Conservation (phyloP, 2,797 vertebrate species). For the Scyliorhinus canicula region DNA sequence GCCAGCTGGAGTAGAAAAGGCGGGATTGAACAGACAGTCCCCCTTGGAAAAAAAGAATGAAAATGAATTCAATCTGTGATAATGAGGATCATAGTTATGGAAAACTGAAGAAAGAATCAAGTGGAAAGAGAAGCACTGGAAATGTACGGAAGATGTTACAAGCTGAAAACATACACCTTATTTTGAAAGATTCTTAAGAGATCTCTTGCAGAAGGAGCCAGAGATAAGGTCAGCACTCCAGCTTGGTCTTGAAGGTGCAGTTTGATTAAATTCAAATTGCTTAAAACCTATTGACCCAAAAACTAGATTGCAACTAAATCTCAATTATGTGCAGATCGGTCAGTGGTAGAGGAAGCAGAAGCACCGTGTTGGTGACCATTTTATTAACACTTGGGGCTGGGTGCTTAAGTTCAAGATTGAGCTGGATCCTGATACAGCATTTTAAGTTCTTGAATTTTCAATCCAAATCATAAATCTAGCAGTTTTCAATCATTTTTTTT, state of each 20-base stretch:
- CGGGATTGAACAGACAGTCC: neutral
- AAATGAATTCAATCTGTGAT: conserved; percentile 19
- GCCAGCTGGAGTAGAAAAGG: conserved; percentile 24
- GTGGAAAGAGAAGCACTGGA: neutral
- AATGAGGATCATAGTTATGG: neutral
- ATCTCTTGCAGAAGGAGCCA: neutral
- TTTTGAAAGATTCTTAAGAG: conserved; percentile 19
- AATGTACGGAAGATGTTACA: neutral
- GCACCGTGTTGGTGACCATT: conserved; percentile 7
- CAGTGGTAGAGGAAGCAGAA: neutral
- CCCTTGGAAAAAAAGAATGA: neutral
- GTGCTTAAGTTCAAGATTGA: conserved; percentile 1
- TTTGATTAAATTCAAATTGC: conserved; percentile 36
- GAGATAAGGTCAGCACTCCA: neutral
- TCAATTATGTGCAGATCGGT: conserved; percentile 27
- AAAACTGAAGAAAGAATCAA: neutral
- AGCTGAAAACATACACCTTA: neutral
- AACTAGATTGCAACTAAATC: conserved; percentile 35
- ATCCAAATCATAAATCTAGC: neutral
- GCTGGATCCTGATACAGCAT: neutral
- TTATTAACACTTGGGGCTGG: conserved; percentile 35
- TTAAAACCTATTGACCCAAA: conserved; percentile 35
- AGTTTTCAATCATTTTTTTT: neutral
- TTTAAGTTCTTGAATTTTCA: neutral
- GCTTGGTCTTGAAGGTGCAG: conserved; percentile 16